Conservation (phyloP, 2,113 vertebrate species). For the Antechinus flavipes region DNA sequence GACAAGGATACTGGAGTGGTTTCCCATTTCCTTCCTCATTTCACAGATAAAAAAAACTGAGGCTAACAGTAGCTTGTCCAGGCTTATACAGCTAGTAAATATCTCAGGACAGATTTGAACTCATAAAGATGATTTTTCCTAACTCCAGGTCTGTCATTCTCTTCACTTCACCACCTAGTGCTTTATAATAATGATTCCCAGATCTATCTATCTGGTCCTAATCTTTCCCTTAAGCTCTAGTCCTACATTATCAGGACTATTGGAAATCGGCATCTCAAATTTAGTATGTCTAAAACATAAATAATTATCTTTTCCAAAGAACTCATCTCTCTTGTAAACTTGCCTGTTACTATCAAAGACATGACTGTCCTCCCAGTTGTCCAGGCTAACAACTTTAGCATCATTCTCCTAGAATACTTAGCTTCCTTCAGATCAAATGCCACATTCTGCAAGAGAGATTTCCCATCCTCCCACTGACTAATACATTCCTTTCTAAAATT, state of each 20-base stretch:
- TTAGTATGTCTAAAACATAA: not conserved
- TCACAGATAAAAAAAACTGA: not conserved
- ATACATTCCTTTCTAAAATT: not conserved
- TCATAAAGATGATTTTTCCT: not conserved
- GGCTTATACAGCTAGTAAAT: not conserved
- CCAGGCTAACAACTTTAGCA: not conserved
- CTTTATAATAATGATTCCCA: not conserved
- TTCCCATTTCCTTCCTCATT: not conserved
- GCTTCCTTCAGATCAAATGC: not conserved
- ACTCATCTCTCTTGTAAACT: not conserved
- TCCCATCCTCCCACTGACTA: not conserved
- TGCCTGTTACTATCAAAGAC: not conserved
- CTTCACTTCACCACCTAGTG: not conserved
- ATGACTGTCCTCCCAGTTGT: not conserved
- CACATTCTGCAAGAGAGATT: not conserved
- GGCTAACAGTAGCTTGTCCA: not conserved
- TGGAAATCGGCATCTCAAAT: not conserved
- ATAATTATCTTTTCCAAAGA: not conserved
- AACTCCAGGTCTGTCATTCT: not conserved
- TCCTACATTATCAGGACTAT: too few relatives aligned
- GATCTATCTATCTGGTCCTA: not conserved
- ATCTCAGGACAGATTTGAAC: not conserved
- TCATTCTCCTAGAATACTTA: not conserved
- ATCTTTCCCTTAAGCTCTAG: not conserved
- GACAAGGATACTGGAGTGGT: not conserved